Percentiles rank a stretch among this genome's conserved stretches.
phyloP scores from a whole-genome alignment of 2,888 invertebrate species.

The Neoitamus cyanurus region DNA sequence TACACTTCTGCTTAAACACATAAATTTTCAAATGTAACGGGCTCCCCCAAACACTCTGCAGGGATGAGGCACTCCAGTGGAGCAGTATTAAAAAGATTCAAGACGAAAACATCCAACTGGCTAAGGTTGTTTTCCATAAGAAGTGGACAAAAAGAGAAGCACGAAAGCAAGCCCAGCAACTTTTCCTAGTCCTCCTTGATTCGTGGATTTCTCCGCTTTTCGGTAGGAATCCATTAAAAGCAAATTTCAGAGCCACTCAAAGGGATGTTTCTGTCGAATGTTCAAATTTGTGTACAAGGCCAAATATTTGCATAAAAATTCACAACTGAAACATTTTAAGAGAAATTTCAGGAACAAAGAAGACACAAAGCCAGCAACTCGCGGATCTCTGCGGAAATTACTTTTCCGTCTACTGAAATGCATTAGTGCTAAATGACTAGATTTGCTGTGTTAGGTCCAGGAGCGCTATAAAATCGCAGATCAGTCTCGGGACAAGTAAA shows the following conservation, averaged over 20 bases:
- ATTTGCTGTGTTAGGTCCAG: neutral
- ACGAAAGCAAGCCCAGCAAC: neutral
- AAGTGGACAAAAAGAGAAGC: conserved; percentile 24
- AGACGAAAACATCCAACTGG: conserved; percentile 37
- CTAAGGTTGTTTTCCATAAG: conserved; percentile 27
- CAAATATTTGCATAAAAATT: conserved; percentile 43
- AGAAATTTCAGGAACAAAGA: neutral
- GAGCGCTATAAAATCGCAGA: neutral
- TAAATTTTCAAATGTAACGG: conserved; percentile 52
- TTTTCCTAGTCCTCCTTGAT: conserved; percentile 33
- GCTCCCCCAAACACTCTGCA: conserved; percentile 29
- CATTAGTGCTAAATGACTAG: neutral
- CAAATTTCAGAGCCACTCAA: conserved; percentile 32
- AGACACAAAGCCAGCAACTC: neutral
- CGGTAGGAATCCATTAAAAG: conserved; percentile 35
- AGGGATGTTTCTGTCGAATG: conserved; percentile 38
- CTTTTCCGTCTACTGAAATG: neutral
- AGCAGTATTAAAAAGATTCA: conserved; percentile 33
- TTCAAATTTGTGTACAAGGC: conserved; percentile 31
- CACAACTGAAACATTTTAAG: conserved; percentile 4
- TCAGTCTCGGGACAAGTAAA: neutral
- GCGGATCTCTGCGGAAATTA: neutral
- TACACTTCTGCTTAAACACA: conserved; percentile 53
- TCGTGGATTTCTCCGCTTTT: conserved; percentile 20
- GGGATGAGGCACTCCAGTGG: conserved; percentile 23